Evolutionary conservation across 2,113 vertebrate genomes (phyloP), one percentile per base, ranked within the genome.

Genomic region (Rissa tridactyla): DNA sequence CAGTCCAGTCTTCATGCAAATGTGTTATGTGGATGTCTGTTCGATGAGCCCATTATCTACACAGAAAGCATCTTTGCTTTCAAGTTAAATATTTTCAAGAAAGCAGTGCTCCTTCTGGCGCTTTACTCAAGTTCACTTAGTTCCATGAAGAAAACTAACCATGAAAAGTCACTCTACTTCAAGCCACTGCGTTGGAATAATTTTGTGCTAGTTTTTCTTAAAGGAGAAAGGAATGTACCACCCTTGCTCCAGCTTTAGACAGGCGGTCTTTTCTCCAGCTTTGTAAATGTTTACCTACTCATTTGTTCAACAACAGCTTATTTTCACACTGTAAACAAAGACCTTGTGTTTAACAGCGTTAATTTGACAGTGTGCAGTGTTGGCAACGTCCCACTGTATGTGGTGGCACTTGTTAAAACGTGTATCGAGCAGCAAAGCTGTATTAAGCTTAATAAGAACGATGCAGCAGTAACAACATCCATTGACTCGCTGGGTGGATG

Each of bases 21-120:
- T 88, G 92, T 92, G 91, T 92, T 93, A 90, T 82, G 4, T 10
- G 86, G 70, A 82, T 97, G 96, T 95, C 94, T 95, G 29, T 77
- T 95, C 51, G 10, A 89, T 94, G 70, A 96, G 81, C 54, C 52
- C 75, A 26, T 70, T 90, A 51, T 78, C 77, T 94, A n/a, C 58
- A 88, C 94, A 79, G 75, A 36, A 68, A 94, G 76, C 92, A 70
- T 96, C 86, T 96, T 95, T 93, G 87, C 87, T 86, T 94, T 97
- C 94, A 90, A 89, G 81, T 91, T 57, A 64, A 93, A 96, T 96
- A 83, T 95, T 95, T 96, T 89, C 92, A 93, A 93, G 83, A 52
- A 82, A 65, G 79, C 77, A 46, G 9, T n/a, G 47, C 60, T 81
- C 78, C 97, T 97, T 87, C 95, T 86, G 94, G 96, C 94, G 1